Base-by-base conservation (phyloP, 2,888 invertebrate species). In the Plutella xylostella region DNA sequence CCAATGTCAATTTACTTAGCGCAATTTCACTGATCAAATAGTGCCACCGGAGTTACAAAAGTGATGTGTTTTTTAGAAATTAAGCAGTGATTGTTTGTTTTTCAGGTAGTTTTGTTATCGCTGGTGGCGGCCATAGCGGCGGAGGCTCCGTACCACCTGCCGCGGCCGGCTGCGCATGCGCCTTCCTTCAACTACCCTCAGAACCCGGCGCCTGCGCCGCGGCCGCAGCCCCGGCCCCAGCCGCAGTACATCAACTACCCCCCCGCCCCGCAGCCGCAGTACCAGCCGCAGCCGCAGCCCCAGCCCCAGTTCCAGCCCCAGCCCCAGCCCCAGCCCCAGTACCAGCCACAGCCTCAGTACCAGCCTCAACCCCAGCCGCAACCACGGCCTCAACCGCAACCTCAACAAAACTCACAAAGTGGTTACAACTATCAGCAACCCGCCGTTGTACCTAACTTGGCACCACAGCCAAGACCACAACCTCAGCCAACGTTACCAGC, bases 71-170 rank as follows among this genome's bases (percentile, higher is more conserved):
- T 28, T n/a, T 28, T 12, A 28, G 9, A n/a, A 28, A n/a, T 28
- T 42, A 38, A 34, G 47, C 35, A 51, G 48, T 48, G 17, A 9
- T n/a, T 48, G 47, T 50, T 47, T 43, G 42, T 39, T 45, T 41
- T 42, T 33, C 70, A 82, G 82, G 65, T 80, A 50, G 53, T 68
- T 47, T 53, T 80, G 52, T 51, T 82, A 54, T 67, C 73, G 49
- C 49, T 79, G 56, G 65, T 79, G 31, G 68, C 68, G 46, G 67
- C 64, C 41, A 63, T 69, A 49, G 64, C 56, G 43, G 74, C 70
- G 21, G 82, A 82, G 63, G 82, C 80, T 12, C 82, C 79, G 17
- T 83, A 83, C 56, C 60, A 76, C 45, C 52, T 79, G 47, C 74
- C 75, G 11, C 68, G 71, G 43, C 82, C 82, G n/a, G 63, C 58